These are phyloP conservation scores for Anthoptus insignis DNA, from an alignment of 2,888 invertebrate species.

Conservation along the genomic window DNA sequence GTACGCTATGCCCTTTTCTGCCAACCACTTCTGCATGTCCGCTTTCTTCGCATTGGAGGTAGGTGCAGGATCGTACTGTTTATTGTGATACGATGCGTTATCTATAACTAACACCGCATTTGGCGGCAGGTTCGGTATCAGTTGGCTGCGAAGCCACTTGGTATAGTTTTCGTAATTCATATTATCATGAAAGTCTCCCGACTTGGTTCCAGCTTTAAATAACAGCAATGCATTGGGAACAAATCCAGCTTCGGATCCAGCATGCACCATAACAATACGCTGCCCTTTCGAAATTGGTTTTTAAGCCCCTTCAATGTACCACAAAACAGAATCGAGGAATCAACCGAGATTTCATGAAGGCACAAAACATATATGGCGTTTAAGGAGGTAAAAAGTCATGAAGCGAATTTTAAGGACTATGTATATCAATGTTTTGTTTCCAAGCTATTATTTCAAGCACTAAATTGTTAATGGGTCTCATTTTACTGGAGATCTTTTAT, in stretches of 20 bases:
- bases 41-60: constrained; percentile 45
- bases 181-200: constrained; percentile 50
- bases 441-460: no score
- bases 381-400: no score
- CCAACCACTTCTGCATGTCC: constrained; percentile 48
- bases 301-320: constrained; percentile 40
- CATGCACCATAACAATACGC: constrained; percentile 48
- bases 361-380: no score
- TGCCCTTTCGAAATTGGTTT: constrained; percentile 43
- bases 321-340: no score
- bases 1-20: constrained; percentile 37
- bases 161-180: constrained; percentile 49
- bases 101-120: constrained; percentile 50
- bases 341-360: no score
- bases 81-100: constrained; percentile 51
- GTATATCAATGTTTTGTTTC: no score
- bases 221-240: constrained; percentile 43
- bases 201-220: constrained; percentile 43
- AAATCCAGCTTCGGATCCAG: constrained; percentile 49
- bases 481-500: no score
- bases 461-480: no score
- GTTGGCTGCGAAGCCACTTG: constrained; percentile 52
- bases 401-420: no score
- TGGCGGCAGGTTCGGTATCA: constrained; percentile 52
- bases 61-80: constrained; percentile 38